A percentile compares a stretch with the other conserved stretches of the same genome.
Conservation (phyloP, 1,140 invertebrate species). For the Caenorhabditis inopinata region DNA sequence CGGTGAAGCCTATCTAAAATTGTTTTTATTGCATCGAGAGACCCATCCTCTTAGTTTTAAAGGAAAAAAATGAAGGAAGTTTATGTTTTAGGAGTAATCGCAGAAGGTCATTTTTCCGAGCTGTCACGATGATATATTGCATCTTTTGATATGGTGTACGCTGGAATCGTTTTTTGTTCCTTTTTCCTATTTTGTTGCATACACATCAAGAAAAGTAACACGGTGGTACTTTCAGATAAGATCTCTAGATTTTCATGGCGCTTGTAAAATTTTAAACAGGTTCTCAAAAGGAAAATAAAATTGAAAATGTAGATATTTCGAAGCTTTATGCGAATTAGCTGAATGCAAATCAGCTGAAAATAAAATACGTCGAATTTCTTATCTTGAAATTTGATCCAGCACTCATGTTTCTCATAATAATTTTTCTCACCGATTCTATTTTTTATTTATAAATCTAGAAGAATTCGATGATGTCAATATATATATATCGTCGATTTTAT, state of each 20-base stretch:
- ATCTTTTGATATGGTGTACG: neutral
- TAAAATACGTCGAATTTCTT: no score
- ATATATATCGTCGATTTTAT: no score
- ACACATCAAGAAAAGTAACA: neutral
- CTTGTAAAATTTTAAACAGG: neutral
- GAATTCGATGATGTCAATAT: no score
- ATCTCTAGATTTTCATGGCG: neutral
- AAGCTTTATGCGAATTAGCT: no score
- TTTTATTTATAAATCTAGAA: no score
- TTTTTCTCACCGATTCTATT: no score
- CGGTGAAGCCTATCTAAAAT: slow-evolving; percentile 14
- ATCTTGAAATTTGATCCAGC: no score
- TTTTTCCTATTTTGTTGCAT: neutral
- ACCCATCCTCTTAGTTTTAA: neutral
- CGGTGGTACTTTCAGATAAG: neutral
- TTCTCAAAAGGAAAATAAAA: neutral
- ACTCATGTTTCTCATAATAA: no score
- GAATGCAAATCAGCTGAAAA: no score
- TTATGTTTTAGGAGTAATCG: neutral
- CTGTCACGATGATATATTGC: no score
- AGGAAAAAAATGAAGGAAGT: neutral
- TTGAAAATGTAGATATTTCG: no score
- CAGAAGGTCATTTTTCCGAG: neutral
- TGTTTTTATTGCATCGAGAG: neutral
- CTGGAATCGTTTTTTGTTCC: neutral